Evolutionary conservation across 2,113 vertebrate species (phyloP).

Genomic region (Perognathus longimembris): DNA sequence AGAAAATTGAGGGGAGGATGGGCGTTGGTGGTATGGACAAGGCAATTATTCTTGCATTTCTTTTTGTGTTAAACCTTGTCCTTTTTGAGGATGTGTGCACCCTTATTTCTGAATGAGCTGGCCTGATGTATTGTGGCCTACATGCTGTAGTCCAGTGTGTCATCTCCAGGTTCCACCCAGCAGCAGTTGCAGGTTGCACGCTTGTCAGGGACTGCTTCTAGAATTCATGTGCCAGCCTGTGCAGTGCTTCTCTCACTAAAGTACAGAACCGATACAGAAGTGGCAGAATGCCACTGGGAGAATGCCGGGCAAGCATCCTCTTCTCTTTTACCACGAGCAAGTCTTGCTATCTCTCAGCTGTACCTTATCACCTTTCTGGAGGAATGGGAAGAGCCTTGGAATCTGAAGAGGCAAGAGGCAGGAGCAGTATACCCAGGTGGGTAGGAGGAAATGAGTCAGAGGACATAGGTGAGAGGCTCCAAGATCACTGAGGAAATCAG

Average conservation of each 20-base stretch:
- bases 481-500: neutral
- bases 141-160: neutral
- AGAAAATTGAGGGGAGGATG: neutral
- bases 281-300: neutral
- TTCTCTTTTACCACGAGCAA: neutral
- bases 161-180: neutral
- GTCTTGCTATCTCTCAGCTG: neutral
- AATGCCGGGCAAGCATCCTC: neutral
- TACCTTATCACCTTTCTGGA: neutral
- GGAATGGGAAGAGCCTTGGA: neutral
- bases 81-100: neutral
- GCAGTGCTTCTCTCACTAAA: neutral
- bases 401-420: neutral
- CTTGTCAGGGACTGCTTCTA: neutral
- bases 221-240: neutral
- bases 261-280: neutral
- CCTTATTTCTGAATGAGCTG: neutral
- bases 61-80: neutral
- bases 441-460: neutral
- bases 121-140: neutral
- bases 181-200: neutral
- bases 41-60: neutral
- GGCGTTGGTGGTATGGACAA: neutral
- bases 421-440: neutral
- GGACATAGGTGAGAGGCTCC: neutral